Evolutionary conservation across 2,888 invertebrate genomes (phyloP).

Genomic region (Lasioglossum lativentre): DNA sequence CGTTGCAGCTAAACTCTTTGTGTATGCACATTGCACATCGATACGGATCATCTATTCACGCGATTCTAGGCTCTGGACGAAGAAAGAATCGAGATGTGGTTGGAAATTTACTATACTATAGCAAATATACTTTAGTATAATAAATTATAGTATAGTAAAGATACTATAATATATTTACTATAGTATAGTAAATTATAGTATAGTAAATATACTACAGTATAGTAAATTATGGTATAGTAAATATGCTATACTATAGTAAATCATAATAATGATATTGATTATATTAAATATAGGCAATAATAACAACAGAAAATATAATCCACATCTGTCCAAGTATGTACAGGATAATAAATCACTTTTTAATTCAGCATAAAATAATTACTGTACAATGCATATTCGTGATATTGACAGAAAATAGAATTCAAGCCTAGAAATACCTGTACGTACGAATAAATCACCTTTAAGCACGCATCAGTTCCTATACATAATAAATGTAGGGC

Average conservation of each 20-base stretch:
- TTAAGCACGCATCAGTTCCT: not conserved
- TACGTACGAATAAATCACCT: not conserved
- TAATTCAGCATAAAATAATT: not conserved
- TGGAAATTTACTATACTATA: no score
- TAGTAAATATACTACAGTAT: no score
- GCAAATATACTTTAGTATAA: no score
- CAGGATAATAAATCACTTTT: not conserved
- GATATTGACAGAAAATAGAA: not conserved
- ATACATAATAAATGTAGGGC: not conserved
- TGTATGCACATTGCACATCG: constrained; percentile 55
- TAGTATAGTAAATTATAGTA: no score
- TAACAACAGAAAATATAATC: not conserved
- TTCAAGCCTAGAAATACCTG: not conserved
- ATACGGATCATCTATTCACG: constrained; percentile 35
- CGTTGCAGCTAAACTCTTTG: constrained; percentile 58
- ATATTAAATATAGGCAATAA: no score
- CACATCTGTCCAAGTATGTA: not conserved
- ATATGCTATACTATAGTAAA: no score
- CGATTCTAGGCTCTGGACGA: not conserved
- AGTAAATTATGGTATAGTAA: no score
- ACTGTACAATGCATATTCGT: not conserved
- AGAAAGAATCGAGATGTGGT: not conserved
- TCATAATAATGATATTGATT: no score
- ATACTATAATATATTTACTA: no score
- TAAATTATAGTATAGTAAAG: no score